A percentile compares a stretch with the other conserved stretches of the same genome.
Evolutionary conservation across 2,113 vertebrate species (phyloP).

Genomic region (Tricholaema leucomelas): DNA sequence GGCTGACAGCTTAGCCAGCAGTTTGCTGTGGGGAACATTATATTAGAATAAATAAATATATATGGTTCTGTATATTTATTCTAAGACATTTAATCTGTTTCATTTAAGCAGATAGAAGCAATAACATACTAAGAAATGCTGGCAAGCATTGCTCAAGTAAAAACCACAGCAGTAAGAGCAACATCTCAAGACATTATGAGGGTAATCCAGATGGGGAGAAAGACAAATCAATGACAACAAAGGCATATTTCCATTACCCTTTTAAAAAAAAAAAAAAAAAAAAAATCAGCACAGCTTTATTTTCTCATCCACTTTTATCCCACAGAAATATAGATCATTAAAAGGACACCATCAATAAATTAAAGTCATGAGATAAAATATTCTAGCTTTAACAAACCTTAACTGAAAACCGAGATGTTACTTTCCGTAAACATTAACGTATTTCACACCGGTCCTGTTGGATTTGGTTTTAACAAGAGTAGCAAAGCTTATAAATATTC

Average conservation of each 20-base stretch:
- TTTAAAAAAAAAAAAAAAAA: too few relatives aligned
- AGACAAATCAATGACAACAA: neutral
- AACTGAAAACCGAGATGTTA: slow-evolving; percentile 3
- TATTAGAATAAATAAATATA: too few relatives aligned
- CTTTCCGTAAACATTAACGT: slow-evolving; percentile 40
- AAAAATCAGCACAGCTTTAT: neutral
- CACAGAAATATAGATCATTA: neutral
- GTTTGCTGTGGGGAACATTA: too few relatives aligned
- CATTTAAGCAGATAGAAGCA: neutral
- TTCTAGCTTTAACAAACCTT: neutral
- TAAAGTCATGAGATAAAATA: neutral
- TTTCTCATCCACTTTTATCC: neutral
- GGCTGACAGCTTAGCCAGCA: too few relatives aligned
- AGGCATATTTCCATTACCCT: neutral
- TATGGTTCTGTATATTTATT: too few relatives aligned
- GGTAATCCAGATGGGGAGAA: neutral
- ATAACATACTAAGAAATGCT: neutral
- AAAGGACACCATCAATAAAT: slow-evolving; percentile 1
- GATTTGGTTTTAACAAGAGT: slow-evolving; percentile 47
- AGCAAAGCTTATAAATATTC: slow-evolving; percentile 57
- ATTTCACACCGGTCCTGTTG: neutral
- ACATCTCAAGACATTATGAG: neutral
- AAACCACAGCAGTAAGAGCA: neutral
- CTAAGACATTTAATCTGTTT: neutral
- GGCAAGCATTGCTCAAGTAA: neutral